Evolutionary conservation across 1,140 invertebrate species (phyloP), one percentile per base, ranked within the genome.

Genomic region (Drosophila ficusphila): DNA sequence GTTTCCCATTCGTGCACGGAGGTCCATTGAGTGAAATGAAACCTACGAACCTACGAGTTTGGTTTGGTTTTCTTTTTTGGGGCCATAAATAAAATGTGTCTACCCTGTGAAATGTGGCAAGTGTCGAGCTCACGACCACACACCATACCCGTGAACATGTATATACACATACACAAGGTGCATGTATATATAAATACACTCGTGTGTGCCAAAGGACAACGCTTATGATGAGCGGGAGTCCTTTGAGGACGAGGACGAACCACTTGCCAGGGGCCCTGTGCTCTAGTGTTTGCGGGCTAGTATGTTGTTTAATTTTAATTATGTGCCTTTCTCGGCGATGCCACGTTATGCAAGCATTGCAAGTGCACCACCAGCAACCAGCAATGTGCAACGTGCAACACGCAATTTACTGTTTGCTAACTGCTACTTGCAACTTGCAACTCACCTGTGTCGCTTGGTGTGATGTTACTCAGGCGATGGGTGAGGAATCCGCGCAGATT

Each of bases 361-460:
- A 12, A 12, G 23, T 44, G 19, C n/a, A n/a, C n/a, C n/a, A n/a
- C n/a, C n/a, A n/a, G n/a, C n/a, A n/a, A n/a, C n/a, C n/a, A n/a
- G n/a, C n/a, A n/a, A n/a, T n/a, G n/a, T n/a, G n/a, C n/a, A n/a
- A n/a, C n/a, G n/a, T n/a, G n/a, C n/a, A n/a, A n/a, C n/a, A n/a
- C n/a, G n/a, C n/a, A n/a, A n/a, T n/a, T n/a, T n/a, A n/a, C n/a
- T n/a, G n/a, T n/a, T n/a, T n/a, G n/a, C n/a, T 16, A 16, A 38
- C 12, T 18, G 18, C 8, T 3, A 2, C 0, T 14, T 16, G n/a
- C n/a, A n/a, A n/a, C n/a, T 7, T 11, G 33, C 16, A 18, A 29
- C 92, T 92, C 76, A 94, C 93, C 93, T 93, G 93, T 93, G 83
- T 94, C 93, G 54, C 92, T 92, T 60, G 93, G 92, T 67, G 93